Base-by-base conservation (phyloP, 2,888 invertebrate species). In the Meta bourneti region DNA sequence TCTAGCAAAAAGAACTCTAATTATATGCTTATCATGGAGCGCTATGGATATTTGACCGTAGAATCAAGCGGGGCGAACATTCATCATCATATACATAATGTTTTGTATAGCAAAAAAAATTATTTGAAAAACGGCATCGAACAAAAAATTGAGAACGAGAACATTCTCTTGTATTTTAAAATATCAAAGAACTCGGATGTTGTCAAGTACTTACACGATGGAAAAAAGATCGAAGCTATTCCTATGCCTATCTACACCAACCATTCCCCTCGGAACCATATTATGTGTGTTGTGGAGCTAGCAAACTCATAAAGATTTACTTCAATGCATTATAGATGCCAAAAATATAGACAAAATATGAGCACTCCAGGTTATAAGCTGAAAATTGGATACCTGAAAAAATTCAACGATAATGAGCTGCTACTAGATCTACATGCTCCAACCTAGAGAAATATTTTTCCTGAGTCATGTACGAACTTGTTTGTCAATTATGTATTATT, bases 131-230 rank as follows among this genome's bases (percentile, higher is more conserved):
- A 20, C 5, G 72, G 20, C 20, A 49, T 34, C 0, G 7, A 51
- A 11, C 71, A 83, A 52, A 20, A 74, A 51, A 19, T 19, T 7
- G 72, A 1, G 34, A 52, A n/a, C 51, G 51, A 11, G 52, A 52
- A 6, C 20, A 6, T 2, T 34, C 7, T 20, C 72, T 52, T 13
- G 0, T 83, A 83, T 13, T 83, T 83, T 54, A 74, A 54, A 74
- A 74, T 83, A 52, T 83, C 72, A 74, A 83, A 72, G 2, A 83
- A 20, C 52, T 54, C 49, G 16, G 83, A 83, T 16, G 20, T 54
- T 52, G n/a, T 83, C 16, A 52, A 83, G 13, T 83, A 20, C 16
- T 34, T 83, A 5, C 83, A 82, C 11, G 9, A 8, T 70, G 51
- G 7, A 51, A 54, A 74, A 54, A 74, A 20, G 72, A 20, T 13